Conservation (phyloP, 2,797 vertebrate genomes). For the Etheostoma perlongum region DNA sequence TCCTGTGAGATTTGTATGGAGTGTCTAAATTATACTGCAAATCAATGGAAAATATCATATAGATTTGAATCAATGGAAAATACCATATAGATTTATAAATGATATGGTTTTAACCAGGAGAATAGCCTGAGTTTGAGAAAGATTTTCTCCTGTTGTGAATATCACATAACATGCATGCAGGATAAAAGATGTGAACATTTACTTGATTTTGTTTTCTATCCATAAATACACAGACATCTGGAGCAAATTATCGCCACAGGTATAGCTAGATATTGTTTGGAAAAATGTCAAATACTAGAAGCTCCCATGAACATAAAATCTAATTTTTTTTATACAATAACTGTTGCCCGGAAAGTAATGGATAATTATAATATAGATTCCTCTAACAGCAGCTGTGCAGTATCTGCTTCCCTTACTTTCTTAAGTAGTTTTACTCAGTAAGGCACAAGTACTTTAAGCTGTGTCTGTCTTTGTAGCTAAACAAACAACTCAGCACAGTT, state of each 20-base stretch:
- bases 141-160: constrained; percentile 16
- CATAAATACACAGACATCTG: constrained; percentile 14
- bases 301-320: not conserved
- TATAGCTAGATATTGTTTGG: constrained; percentile 14
- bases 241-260: not conserved
- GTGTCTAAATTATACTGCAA: constrained; percentile 17
- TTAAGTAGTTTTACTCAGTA: not conserved
- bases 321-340: not conserved
- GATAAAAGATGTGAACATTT: constrained; percentile 21
- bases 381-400: not conserved
- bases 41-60: constrained; percentile 30
- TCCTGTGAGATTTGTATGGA: constrained; percentile 14
- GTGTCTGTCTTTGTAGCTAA: not conserved
- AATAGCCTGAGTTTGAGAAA: constrained; percentile 15
- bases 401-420: not conserved
- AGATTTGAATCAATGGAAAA: constrained; percentile 31
- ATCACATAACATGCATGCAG: constrained; percentile 18
- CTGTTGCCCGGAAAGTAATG: not conserved
- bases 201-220: constrained; percentile 1
- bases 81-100: constrained; percentile 38
- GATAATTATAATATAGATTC: not conserved
- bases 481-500: not conserved
- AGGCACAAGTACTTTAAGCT: not conserved
- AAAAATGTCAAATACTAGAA: not conserved
- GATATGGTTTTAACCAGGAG: constrained; percentile 18